Evolutionary conservation across 2,797 vertebrate species (phyloP).

Genomic region (Peromyscus aztecus): DNA sequence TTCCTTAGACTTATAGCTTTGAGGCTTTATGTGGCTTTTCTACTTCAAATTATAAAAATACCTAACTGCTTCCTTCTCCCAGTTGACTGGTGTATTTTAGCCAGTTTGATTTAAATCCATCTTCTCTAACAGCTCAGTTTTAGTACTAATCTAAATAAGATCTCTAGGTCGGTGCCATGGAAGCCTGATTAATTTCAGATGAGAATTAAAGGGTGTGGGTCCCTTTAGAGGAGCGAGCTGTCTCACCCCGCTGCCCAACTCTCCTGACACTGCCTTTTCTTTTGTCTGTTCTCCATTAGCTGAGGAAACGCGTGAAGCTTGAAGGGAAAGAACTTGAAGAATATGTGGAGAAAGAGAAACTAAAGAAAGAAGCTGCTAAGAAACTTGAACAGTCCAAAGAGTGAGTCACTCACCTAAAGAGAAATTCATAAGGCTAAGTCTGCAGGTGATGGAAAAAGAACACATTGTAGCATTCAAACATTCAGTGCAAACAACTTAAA

Average conservation of each 20-base stretch:
- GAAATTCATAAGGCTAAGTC: neutral
- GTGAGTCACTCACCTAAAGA: slow-evolving; percentile 88
- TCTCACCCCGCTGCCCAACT: neutral
- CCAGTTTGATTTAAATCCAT: slow-evolving; percentile 42
- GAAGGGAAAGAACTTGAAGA: slow-evolving; percentile 99
- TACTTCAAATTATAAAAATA: slow-evolving; percentile 54
- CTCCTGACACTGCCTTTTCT: neutral
- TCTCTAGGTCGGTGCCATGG: neutral
- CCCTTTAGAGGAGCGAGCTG: neutral
- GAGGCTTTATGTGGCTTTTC: neutral
- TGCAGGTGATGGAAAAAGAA: neutral
- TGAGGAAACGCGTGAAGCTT: slow-evolving; percentile 96
- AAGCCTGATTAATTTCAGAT: slow-evolving; percentile 38
- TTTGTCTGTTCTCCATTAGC: slow-evolving; percentile 80
- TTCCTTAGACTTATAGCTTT: slow-evolving; percentile 27
- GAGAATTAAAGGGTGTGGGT: slow-evolving; percentile 28
- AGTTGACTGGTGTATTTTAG: slow-evolving; percentile 6
- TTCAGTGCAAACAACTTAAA: slow-evolving; percentile 41
- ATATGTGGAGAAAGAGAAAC: slow-evolving; percentile 96
- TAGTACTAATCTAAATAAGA: slow-evolving; percentile 34
- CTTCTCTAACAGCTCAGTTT: slow-evolving; percentile 16
- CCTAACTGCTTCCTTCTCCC: slow-evolving; percentile 20
- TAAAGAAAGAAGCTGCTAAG: slow-evolving; percentile 98
- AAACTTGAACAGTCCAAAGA: slow-evolving; percentile 99
- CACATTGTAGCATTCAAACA: neutral